Base-by-base conservation (phyloP, 1,140 invertebrate genomes). In the Drosophila mayri region DNA sequence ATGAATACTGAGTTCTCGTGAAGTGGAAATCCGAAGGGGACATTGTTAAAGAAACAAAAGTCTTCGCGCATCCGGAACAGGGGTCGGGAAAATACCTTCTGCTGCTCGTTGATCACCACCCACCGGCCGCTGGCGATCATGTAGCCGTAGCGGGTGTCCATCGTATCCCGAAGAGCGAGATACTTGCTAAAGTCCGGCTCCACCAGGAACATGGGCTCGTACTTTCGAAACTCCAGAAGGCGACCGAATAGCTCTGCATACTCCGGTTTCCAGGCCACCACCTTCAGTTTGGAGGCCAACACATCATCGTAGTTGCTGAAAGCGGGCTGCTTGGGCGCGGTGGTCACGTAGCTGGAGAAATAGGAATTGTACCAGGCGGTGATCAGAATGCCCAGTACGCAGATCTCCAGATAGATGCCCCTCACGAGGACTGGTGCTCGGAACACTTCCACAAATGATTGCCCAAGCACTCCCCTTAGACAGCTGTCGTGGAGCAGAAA, bases 311-410 rank as follows among this genome's bases (percentile, higher is more conserved):
- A 90, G 25, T 35, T 81, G 6, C 50, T 55, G 10, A 79, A 76
- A 1, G 77, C 62, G 3, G 57, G n/a, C 38, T 70, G 64, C 30
- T 90, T 92, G 0, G 91, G 91, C 0, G 78, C 54, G 11, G 68
- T 87, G 10, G 91, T 92, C 20, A 90, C 79, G 52, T 86, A 92
- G 22, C 91, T 78, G 12, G 91, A 88, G 47, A 92, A 92, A 49
- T 87, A 91, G 0, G 91, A 83, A 20, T 92, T 92, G 12, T 91
- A 92, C 72, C 84, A 91, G 18, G 79, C 86, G 4, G 91, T 91
- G 5, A 92, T 66, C 10, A 92, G 55, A 18, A 92, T 79, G 10
- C 91, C 90, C 18, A 92, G 35, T 6, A 88, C 18, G 40, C 84
- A 92, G 12, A 92, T 92, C 50, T 92, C 59, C 18, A 92, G 9